Conservation (phyloP, 2,888 invertebrate genomes). For the Ennomos erosarius region DNA sequence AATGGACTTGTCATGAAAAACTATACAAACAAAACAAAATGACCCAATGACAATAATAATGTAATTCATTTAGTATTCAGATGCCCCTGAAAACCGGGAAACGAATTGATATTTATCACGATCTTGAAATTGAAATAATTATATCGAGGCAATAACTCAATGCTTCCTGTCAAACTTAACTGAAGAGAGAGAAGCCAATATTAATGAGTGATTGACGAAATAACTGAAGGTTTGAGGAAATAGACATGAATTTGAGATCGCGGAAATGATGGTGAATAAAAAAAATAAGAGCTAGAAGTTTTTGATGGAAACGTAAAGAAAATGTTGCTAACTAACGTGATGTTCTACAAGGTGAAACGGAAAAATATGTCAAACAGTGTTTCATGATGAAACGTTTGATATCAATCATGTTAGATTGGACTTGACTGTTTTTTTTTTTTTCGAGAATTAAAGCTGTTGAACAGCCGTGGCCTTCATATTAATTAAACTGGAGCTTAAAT, state of each 20-base stretch:
- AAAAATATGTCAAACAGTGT: too few relatives aligned
- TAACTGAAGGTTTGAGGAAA: neutral
- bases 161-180: conserved; percentile 4
- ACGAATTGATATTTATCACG: conserved; percentile 12
- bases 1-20: too few relatives aligned
- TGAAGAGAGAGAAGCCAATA: conserved; percentile 3
- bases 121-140: conserved; percentile 14
- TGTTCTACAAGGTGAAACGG: conserved; percentile 1
- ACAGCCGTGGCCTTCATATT: too few relatives aligned
- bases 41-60: too few relatives aligned
- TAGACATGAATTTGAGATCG: neutral
- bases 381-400: too few relatives aligned
- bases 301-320: conserved; percentile 8
- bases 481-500: too few relatives aligned
- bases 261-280: conserved; percentile 1
- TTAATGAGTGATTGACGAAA: conserved; percentile 8
- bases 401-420: too few relatives aligned
- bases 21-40: too few relatives aligned
- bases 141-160: conserved; percentile 17
- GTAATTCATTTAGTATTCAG: too few relatives aligned
- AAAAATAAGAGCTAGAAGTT: conserved; percentile 14
- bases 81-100: conserved; percentile 1
- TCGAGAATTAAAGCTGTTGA: too few relatives aligned
- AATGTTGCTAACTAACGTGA: neutral
- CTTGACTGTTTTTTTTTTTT: too few relatives aligned